Percentiles rank a stretch among this genome's conserved stretches.
Evolutionary conservation across 1,140 invertebrate genomes (phyloP).

Genomic region (Neodiprion fabricii): DNA sequence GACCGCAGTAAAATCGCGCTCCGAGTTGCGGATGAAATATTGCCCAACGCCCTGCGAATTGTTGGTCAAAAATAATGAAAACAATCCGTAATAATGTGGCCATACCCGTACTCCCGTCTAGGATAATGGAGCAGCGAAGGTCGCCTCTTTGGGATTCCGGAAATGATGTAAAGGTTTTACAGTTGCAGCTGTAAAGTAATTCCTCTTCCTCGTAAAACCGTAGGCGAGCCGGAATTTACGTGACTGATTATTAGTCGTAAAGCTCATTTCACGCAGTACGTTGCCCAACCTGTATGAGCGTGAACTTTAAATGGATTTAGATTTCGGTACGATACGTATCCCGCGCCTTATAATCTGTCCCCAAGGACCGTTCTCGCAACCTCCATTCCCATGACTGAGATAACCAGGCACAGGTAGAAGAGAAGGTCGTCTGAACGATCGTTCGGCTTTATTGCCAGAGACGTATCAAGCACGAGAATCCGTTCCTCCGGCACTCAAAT

Average conservation of each 20-base stretch:
- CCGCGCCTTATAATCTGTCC: neutral
- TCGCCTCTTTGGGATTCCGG: neutral
- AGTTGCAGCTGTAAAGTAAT: constrained; percentile 37
- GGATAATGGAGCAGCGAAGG: neutral
- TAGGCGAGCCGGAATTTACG: constrained; percentile 27
- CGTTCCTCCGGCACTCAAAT: no score
- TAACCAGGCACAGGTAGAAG: no score
- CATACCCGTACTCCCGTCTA: constrained; percentile 18
- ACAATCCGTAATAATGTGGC: constrained; percentile 43
- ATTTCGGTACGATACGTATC: neutral
- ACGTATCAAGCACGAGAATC: no score
- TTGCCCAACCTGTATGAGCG: neutral
- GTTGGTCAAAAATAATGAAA: constrained; percentile 22
- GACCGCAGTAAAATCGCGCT: constrained; percentile 44
- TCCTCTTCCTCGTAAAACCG: constrained; percentile 33
- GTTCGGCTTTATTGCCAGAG: no score
- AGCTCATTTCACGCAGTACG: neutral
- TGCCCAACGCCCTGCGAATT: constrained; percentile 32
- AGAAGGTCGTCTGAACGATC: no score
- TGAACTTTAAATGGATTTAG: neutral
- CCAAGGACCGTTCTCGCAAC: neutral
- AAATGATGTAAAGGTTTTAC: constrained; percentile 26
- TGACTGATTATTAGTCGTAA: constrained; percentile 31
- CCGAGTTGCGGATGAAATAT: constrained; percentile 28
- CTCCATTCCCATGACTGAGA: no score